These are phyloP conservation scores for Batillaria attramentaria DNA, from an alignment of 1,140 invertebrate genomes.

Conservation along the genomic window DNA sequence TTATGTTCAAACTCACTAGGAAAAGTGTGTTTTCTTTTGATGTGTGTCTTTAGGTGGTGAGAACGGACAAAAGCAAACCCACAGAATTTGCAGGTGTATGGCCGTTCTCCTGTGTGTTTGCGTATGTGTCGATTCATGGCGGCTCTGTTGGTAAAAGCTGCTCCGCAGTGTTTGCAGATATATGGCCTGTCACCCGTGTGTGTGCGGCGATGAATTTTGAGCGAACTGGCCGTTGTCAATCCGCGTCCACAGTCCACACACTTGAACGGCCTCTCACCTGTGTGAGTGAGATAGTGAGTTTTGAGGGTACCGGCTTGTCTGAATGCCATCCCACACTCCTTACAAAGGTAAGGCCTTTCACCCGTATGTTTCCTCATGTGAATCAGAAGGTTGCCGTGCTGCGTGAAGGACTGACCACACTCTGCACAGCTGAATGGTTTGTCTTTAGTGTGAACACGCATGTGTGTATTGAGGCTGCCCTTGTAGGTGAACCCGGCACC, in stretches of 20 bases:
- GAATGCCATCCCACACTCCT: slow-evolving; percentile 14
- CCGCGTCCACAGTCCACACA: slow-evolving; percentile 79
- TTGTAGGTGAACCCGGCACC: slow-evolving; percentile 88
- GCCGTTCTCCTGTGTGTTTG: slow-evolving; percentile 36
- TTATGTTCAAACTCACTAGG: no score
- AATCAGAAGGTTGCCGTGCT: slow-evolving; percentile 11
- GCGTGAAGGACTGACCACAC: slow-evolving; percentile 77
- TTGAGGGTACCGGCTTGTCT: background rate
- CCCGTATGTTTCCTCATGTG: slow-evolving; percentile 34
- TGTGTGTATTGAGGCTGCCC: slow-evolving; percentile 89
- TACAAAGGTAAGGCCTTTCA: slow-evolving; percentile 20
- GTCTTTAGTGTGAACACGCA: slow-evolving; percentile 88
- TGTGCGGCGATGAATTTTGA: slow-evolving; percentile 31
- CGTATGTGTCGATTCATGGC: slow-evolving; percentile 35
- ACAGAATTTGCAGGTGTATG: slow-evolving; percentile 31
- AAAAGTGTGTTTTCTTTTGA: no score
- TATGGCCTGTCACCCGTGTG: slow-evolving; percentile 91
- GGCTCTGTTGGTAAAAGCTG: slow-evolving; percentile 60
- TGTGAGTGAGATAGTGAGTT: background rate
- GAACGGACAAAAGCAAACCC: slow-evolving; percentile 25
- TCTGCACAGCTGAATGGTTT: slow-evolving; percentile 73
- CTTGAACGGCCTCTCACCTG: background rate
- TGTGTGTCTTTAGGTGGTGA: no score
- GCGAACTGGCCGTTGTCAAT: slow-evolving; percentile 78
- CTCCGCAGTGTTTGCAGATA: slow-evolving; percentile 85